A percentile compares a stretch with the other conserved stretches of the same genome.
Conservation (phyloP, 2,888 invertebrate genomes). For the Apamea anceps region DNA sequence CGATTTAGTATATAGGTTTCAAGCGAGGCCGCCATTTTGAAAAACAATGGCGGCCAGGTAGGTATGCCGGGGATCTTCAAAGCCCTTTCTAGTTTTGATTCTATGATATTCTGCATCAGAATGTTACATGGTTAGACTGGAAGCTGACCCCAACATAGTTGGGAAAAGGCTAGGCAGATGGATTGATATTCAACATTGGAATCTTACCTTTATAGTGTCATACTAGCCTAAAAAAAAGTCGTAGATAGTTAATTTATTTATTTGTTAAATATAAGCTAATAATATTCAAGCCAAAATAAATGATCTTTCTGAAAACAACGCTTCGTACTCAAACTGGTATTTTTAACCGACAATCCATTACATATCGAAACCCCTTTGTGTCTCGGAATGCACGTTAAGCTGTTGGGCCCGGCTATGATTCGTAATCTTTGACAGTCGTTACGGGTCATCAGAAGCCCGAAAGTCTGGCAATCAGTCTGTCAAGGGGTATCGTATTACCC, state of each 20-base stretch:
- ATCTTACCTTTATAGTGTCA: slow-evolving; percentile 3
- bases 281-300: slow-evolving; percentile 16
- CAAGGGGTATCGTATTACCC: not conserved
- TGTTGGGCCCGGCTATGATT: not conserved
- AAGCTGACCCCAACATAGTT: not conserved
- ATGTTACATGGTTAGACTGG: not conserved
- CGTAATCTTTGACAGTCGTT: not conserved
- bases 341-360: not conserved
- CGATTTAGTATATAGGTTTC: too few relatives aligned
- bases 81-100: not conserved
- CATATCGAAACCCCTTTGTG: too few relatives aligned
- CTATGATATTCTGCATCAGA: not conserved
- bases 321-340: not conserved
- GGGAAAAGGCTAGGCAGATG: not conserved
- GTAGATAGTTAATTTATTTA: slow-evolving; percentile 46
- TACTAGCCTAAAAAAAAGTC: slow-evolving; percentile 10
- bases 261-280: slow-evolving; percentile 1
- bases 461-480: too few relatives aligned
- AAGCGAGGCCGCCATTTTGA: too few relatives aligned
- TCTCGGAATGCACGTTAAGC: too few relatives aligned
- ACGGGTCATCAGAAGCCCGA: too few relatives aligned
- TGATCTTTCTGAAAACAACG: not conserved
- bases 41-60: too few relatives aligned
- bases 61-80: too few relatives aligned
- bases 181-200: not conserved